phyloP scores from a whole-genome alignment of 2,113 vertebrate genomes.

The Plecotus auritus region DNA sequence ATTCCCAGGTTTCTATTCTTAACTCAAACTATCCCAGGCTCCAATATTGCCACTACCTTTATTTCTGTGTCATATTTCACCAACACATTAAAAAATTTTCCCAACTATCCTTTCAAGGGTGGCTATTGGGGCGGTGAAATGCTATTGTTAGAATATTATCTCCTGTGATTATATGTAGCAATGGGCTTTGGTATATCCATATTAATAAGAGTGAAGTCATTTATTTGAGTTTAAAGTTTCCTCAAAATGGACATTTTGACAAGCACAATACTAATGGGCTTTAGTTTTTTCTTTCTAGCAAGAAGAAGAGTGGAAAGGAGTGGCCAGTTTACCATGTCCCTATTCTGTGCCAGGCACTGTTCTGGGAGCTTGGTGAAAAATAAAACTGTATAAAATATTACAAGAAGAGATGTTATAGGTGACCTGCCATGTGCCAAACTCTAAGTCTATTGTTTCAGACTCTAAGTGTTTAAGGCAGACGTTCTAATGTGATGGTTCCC shows the following conservation, averaged over 20 bases:
- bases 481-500: background rate
- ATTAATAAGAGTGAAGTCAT: background rate
- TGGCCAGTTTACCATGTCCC: no score
- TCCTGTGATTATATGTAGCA: background rate
- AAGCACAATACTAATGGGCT: background rate
- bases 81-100: background rate
- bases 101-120: background rate
- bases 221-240: constrained; percentile 1
- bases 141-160: background rate
- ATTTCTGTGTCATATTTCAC: background rate
- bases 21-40: background rate
- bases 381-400: background rate
- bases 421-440: background rate
- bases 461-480: background rate
- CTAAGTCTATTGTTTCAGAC: background rate
- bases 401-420: background rate
- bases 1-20: background rate
- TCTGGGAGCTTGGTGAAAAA: background rate
- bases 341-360: background rate
- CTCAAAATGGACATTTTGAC: background rate
- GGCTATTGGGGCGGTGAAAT: background rate
- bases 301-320: background rate
- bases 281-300: constrained; percentile 1
- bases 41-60: background rate
- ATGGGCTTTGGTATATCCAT: background rate